Evolutionary conservation across 2,113 vertebrate genomes (phyloP).

Genomic region (Serilophus lunatus): DNA sequence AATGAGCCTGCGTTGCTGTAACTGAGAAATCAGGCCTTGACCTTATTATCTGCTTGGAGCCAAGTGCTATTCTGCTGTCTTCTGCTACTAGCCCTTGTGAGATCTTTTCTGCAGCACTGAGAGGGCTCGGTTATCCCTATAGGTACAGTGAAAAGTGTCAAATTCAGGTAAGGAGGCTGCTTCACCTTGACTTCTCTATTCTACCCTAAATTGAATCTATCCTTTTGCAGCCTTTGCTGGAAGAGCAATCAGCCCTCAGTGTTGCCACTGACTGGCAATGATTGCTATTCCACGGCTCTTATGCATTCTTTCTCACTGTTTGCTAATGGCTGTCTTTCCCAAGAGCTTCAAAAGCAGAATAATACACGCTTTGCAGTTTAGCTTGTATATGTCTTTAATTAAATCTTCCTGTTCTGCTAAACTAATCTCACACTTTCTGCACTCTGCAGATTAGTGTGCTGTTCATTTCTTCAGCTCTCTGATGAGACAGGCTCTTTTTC

Average conservation of each 20-base stretch:
- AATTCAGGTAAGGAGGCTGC: not conserved
- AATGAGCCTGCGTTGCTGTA: not conserved
- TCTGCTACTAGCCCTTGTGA: not conserved
- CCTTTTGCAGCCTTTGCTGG: not conserved
- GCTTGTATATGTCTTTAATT: constrained; percentile 19
- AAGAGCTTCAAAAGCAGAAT: not conserved
- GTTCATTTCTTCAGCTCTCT: not conserved
- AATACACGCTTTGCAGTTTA: not conserved
- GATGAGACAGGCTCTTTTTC: constrained; percentile 1
- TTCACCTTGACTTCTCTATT: not conserved
- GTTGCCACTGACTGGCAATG: not conserved
- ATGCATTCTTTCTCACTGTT: not conserved
- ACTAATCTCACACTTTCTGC: constrained; percentile 21
- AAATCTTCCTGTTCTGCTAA: constrained; percentile 21
- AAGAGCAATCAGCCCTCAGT: not conserved
- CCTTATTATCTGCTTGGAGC: not conserved
- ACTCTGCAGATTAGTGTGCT: not conserved
- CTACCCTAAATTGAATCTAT: not conserved
- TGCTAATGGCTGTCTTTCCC: not conserved
- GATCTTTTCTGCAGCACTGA: not conserved
- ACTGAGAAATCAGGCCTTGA: not conserved
- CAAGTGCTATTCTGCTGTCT: not conserved
- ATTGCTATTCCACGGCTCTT: not conserved
- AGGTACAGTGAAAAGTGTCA: not conserved
- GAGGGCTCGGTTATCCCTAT: not conserved